These are phyloP conservation scores for Bradypodion pumilum DNA, from an alignment of 2,797 vertebrate species.

Conservation along the genomic window DNA sequence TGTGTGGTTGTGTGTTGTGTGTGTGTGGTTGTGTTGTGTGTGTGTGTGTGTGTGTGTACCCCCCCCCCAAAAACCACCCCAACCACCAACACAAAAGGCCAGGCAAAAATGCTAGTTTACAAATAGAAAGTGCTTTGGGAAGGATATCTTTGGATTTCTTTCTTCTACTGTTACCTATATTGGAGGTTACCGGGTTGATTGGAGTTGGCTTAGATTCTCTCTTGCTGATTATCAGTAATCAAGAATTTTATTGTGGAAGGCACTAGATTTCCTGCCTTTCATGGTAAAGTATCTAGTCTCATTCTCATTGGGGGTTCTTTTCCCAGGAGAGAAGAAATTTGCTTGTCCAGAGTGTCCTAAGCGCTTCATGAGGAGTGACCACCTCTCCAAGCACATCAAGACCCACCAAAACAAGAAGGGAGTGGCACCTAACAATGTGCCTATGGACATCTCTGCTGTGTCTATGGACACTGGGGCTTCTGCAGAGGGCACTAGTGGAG, in stretches of 20 bases:
- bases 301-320: neutral
- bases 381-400: conserved; percentile 96
- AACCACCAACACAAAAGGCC: too few relatives aligned
- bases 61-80: too few relatives aligned
- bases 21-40: too few relatives aligned
- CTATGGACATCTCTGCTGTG: conserved; percentile 77
- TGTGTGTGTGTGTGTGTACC: too few relatives aligned
- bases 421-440: conserved; percentile 40
- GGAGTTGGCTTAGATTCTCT: neutral
- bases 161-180: neutral
- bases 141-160: too few relatives aligned
- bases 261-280: neutral
- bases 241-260: neutral
- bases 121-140: neutral
- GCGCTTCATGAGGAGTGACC: conserved; percentile 97
- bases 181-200: neutral
- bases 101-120: too few relatives aligned
- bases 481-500: conserved; percentile 71
- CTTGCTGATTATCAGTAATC: neutral
- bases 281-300: neutral
- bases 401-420: conserved; percentile 94
- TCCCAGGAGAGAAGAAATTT: conserved; percentile 93
- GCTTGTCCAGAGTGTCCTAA: conserved; percentile 91
- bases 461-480: conserved; percentile 77
- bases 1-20: too few relatives aligned